These are phyloP conservation scores for Chloroceryle amazona DNA, from an alignment of 2,797 vertebrate species.

Conservation along the genomic window DNA sequence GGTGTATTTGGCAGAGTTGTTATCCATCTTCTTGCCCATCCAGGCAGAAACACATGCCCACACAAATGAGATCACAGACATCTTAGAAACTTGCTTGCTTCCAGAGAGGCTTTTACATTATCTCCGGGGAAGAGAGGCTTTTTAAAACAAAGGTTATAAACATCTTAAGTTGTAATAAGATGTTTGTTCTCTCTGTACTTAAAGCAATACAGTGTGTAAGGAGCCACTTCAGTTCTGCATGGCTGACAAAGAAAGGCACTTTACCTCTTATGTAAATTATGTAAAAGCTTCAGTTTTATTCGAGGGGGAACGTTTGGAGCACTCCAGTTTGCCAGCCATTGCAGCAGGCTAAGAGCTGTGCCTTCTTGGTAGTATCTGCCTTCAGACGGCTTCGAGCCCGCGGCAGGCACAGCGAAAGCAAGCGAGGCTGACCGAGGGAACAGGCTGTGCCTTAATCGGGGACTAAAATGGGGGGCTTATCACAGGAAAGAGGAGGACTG, in stretches of 20 bases:
- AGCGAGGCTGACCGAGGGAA: fast-evolving
- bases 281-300: background rate
- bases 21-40: background rate
- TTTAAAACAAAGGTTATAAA: background rate
- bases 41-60: background rate
- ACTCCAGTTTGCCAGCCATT: background rate
- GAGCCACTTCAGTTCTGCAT: background rate
- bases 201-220: background rate
- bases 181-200: background rate
- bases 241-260: background rate
- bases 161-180: background rate
- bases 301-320: background rate
- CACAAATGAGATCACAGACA: background rate
- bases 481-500: fast-evolving
- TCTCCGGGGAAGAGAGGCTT: background rate
- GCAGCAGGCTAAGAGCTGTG: background rate
- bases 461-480: background rate
- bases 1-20: background rate
- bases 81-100: background rate
- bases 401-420: background rate
- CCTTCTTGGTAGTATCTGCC: background rate
- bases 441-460: background rate
- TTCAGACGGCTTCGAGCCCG: background rate
- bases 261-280: background rate
- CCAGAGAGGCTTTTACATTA: background rate